These are phyloP conservation scores for Hemiscyllium ocellatum DNA, from an alignment of 2,113 vertebrate genomes.

Conservation along the genomic window DNA sequence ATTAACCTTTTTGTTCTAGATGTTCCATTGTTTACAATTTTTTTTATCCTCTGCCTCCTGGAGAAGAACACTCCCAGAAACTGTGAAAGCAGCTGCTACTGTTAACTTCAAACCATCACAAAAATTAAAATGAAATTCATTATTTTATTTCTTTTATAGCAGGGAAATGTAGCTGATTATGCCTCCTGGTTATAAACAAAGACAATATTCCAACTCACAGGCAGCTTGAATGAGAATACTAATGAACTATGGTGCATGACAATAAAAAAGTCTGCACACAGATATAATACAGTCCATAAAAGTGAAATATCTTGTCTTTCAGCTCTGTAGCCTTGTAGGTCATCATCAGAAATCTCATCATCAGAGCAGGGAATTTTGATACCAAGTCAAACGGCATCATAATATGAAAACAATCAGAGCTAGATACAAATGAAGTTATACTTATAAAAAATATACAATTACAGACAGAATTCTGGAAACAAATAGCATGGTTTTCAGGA, in stretches of 20 bases:
- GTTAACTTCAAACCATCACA: conserved; percentile 75
- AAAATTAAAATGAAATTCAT: conserved; percentile 77
- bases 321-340: conserved; percentile 39
- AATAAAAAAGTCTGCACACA: conserved; percentile 46
- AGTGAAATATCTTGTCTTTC: conserved; percentile 46
- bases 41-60: conserved; percentile 58
- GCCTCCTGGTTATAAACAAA: conserved; percentile 72
- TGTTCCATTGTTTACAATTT: conserved; percentile 59
- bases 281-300: conserved; percentile 48
- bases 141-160: conserved; percentile 67
- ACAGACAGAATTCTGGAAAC: neutral
- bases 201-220: conserved; percentile 58
- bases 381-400: neutral
- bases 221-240: conserved; percentile 69
- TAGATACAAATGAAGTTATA: neutral
- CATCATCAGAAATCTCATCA: neutral
- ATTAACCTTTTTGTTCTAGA: conserved; percentile 68
- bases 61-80: conserved; percentile 63
- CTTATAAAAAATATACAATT: neutral
- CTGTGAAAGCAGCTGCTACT: conserved; percentile 66
- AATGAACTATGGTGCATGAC: conserved; percentile 57
- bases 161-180: conserved; percentile 61
- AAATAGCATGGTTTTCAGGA: neutral
- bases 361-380: neutral
- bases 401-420: neutral